Percentiles rank a stretch among this genome's conserved stretches.
These are phyloP conservation scores for Amphimallon solstitiale DNA, from an alignment of 2,888 invertebrate species.

Conservation along the genomic window DNA sequence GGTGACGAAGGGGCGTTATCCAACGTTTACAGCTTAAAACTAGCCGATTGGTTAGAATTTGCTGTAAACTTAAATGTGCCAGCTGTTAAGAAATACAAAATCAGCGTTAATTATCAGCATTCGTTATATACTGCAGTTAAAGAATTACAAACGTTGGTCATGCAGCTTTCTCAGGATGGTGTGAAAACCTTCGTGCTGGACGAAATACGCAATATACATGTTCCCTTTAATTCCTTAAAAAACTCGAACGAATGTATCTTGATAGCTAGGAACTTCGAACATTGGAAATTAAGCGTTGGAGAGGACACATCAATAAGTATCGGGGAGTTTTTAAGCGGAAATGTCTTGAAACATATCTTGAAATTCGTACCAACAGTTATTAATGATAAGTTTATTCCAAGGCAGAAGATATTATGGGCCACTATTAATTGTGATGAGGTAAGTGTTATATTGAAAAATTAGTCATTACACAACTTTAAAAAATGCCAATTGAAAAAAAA, in stretches of 20 bases:
- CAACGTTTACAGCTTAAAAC: conserved; percentile 65
- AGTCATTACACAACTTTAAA: too few species aligned
- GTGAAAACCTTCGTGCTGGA: conserved; percentile 64
- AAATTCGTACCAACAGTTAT: conserved; percentile 63
- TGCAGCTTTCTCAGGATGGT: conserved; percentile 61
- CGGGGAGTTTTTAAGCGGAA: conserved; percentile 54
- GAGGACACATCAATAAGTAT: conserved; percentile 49
- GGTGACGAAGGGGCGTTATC: conserved; percentile 68
- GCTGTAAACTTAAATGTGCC: conserved; percentile 68
- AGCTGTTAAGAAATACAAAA: conserved; percentile 67
- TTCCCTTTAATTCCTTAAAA: conserved; percentile 61
- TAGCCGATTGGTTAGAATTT: conserved; percentile 71
- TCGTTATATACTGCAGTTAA: conserved; percentile 62
- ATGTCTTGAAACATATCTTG: conserved; percentile 61
- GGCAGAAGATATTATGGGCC: conserved; percentile 72
- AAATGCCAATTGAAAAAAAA: too few species aligned
- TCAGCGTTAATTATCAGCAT: conserved; percentile 63
- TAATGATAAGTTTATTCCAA: conserved; percentile 66
- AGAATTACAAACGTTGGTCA: conserved; percentile 66
- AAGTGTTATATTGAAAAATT: conserved; percentile 52
- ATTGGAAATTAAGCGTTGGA: conserved; percentile 68
- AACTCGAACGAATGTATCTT: conserved; percentile 66
- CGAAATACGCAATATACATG: conserved; percentile 54
- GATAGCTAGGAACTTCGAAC: conserved; percentile 71
- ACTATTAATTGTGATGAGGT: conserved; percentile 69